Percentiles rank a stretch among this genome's conserved stretches.
Conservation (phyloP, 2,888 invertebrate species). For the Lithosia quadra region DNA sequence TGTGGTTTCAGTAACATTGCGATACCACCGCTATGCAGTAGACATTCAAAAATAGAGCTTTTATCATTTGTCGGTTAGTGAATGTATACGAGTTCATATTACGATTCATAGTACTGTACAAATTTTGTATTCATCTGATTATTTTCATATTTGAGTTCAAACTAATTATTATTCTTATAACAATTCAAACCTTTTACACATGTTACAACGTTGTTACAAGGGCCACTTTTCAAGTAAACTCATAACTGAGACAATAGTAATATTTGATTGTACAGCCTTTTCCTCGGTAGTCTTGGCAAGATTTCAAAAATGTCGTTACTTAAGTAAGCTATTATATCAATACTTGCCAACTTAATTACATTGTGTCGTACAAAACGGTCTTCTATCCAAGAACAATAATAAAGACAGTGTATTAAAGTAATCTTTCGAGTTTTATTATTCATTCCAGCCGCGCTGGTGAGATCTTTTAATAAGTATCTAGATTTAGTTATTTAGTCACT, state of each 20-base stretch:
- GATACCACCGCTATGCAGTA: not conserved
- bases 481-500: not conserved
- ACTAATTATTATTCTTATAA: no score
- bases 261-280: conserved; percentile 15
- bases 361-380: not conserved
- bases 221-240: not conserved
- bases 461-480: not conserved
- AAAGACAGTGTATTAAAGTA: not conserved
- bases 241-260: conserved; percentile 2
- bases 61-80: not conserved
- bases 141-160: no score
- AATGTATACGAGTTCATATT: no score
- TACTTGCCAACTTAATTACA: conserved; percentile 24
- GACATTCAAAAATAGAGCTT: not conserved
- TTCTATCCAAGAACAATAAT: not conserved
- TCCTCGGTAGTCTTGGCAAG: conserved; percentile 17
- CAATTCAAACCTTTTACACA: no score
- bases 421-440: conserved; percentile 3
- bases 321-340: conserved; percentile 19
- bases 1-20: not conserved
- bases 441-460: not conserved
- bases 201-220: not conserved
- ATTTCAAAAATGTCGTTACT: conserved; percentile 17
- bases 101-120: no score
- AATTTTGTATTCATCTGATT: no score